A percentile compares a stretch with the other conserved stretches of the same genome.
These are phyloP conservation scores for Stictocephala bisonia DNA, from an alignment of 2,888 invertebrate species.

Conservation along the genomic window DNA sequence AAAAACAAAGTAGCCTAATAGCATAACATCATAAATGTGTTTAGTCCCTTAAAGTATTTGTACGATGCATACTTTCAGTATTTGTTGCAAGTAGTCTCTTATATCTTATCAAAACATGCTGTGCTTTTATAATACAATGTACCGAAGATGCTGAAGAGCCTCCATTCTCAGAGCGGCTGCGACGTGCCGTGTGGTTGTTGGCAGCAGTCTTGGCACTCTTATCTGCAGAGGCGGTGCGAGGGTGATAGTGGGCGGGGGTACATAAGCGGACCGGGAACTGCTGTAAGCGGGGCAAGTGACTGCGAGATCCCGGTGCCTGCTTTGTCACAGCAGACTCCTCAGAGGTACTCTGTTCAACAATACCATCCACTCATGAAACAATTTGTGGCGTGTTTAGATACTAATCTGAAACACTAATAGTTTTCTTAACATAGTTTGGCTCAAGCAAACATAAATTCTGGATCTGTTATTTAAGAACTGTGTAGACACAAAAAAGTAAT, in stretches of 20 bases:
- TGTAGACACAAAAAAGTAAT: neutral
- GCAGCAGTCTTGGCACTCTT: constrained; percentile 61
- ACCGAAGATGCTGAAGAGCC: constrained; percentile 48
- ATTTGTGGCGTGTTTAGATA: neutral
- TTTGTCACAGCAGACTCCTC: constrained; percentile 63
- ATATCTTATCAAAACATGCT: neutral
- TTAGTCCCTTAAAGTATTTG: no score
- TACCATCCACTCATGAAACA: constrained; percentile 44
- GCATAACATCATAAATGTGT: no score
- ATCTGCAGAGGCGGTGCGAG: constrained; percentile 49
- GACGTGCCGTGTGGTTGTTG: constrained; percentile 55
- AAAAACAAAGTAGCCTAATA: no score
- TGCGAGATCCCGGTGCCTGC: constrained; percentile 71
- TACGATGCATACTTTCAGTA: neutral
- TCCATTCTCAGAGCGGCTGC: constrained; percentile 44
- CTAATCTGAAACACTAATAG: neutral
- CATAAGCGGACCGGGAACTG: constrained; percentile 74
- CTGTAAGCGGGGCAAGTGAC: constrained; percentile 79
- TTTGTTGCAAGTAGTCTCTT: neutral
- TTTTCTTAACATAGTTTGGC: no score
- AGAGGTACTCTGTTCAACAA: constrained; percentile 60
- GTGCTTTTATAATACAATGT: constrained; percentile 1
- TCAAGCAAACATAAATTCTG: neutral
- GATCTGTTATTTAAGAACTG: neutral
- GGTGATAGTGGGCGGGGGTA: constrained; percentile 73